Evolutionary conservation across 2,888 invertebrate species (phyloP).

Genomic region (Tholera decimalis): DNA sequence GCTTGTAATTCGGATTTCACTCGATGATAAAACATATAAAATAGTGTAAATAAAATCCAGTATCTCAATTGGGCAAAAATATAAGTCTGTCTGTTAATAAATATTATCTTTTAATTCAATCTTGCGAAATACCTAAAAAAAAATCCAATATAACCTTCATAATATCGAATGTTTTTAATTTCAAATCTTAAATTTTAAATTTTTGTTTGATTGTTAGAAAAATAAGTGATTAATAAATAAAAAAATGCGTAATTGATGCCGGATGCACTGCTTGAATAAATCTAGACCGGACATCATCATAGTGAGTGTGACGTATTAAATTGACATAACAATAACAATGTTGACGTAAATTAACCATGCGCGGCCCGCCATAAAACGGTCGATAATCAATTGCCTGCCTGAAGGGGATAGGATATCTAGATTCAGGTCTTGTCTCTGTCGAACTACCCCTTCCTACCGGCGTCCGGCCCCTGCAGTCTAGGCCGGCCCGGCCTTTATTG

Average conservation of each 20-base stretch:
- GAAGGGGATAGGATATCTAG: constrained; percentile 87
- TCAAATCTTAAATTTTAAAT: not conserved
- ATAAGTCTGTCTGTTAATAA: not conserved
- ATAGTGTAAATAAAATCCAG: constrained; percentile 9
- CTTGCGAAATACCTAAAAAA: not conserved
- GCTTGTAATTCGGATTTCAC: not conserved
- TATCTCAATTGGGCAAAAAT: constrained; percentile 3
- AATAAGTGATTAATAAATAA: constrained; percentile 20
- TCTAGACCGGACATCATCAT: constrained; percentile 49
- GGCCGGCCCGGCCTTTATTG: constrained; percentile 73
- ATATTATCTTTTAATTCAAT: not conserved
- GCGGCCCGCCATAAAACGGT: constrained; percentile 68
- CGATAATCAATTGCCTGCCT: constrained; percentile 82
- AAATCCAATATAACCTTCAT: constrained; percentile 16
- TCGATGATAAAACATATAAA: constrained; percentile 14
- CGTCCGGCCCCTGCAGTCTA: constrained; percentile 32
- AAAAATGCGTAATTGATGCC: constrained; percentile 48
- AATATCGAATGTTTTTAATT: constrained; percentile 21
- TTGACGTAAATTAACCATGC: constrained; percentile 68
- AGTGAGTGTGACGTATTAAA: constrained; percentile 50
- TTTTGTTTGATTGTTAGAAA: not conserved
- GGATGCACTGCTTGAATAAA: constrained; percentile 47
- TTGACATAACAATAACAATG: constrained; percentile 50
- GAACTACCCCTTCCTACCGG: constrained; percentile 45
- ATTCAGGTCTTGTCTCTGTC: constrained; percentile 89